Base-by-base conservation (phyloP, 2,888 invertebrate species). In the Ormia ochracea region DNA sequence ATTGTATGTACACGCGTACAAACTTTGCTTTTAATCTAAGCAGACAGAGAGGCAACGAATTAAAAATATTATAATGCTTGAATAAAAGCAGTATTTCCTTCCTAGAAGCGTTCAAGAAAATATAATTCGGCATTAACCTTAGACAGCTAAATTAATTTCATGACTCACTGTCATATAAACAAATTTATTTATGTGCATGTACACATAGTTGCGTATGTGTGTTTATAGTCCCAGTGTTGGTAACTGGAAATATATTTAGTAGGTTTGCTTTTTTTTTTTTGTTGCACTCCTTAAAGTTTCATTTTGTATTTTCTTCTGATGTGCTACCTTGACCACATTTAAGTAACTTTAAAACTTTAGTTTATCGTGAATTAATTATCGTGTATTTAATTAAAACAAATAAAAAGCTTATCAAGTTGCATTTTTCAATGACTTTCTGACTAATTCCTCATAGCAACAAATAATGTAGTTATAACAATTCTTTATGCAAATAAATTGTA, bases 321-420 rank as follows among this genome's bases (percentile, higher is more conserved):
- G 50, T 50, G 59, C 50, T 59, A 52, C 70, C 59, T 61, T 70
- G 59, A 59, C 59, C 63, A 54, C 38, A 54, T 19, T 21, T 21
- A 23, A 23, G 4, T 23, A 23, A 48, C 48, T n/a, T 12, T 7
- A 52, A 58, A 38, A 4, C 10, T 21, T 23, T n/a, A n/a, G n/a
- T n/a, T 52, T 58, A 45, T 52, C 73, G 28, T 54, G 19, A 12
- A n/a, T n/a, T n/a, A n/a, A n/a, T n/a, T n/a, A 17, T 41, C 31
- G 45, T 65, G 26, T 23, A 38, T 14, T 58, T 58, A 28, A 56
- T 73, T 56, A 21, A 36, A 33, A 45, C 43, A 45, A 58, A 63
- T 19, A 31, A 38, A 52, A 28, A 14, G 10, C 50, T 54, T 43
- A 54, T 59, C 38, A 59, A 61, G 12, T 26, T 31, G 21, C 45